These are phyloP conservation scores for Hymenochirus boettgeri DNA, from an alignment of 2,113 vertebrate species.

Conservation along the genomic window DNA sequence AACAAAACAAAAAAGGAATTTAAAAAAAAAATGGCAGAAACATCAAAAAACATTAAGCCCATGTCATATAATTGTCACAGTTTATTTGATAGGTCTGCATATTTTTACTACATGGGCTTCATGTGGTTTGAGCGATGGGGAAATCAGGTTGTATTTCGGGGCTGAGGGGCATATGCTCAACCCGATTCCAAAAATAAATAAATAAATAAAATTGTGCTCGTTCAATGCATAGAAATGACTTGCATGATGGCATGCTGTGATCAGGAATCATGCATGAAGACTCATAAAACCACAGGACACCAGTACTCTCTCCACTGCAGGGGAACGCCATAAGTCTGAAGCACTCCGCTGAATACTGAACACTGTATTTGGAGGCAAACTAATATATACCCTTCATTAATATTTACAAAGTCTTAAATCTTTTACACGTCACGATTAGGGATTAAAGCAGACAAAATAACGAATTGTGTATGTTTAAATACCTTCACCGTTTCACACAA, in stretches of 20 bases:
- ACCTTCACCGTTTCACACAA: slow-evolving; percentile 60
- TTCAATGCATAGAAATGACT: slow-evolving; percentile 84
- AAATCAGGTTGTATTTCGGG: slow-evolving; percentile 70
- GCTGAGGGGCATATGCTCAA: slow-evolving; percentile 74
- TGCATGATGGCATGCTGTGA: slow-evolving; percentile 98
- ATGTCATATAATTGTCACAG: slow-evolving; percentile 72
- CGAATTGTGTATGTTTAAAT: slow-evolving; percentile 56
- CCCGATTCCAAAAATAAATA: slow-evolving; percentile 68
- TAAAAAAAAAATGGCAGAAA: slow-evolving; percentile 52
- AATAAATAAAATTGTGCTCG: slow-evolving; percentile 77
- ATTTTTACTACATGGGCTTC: slow-evolving; percentile 82
- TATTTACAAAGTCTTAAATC: slow-evolving; percentile 57
- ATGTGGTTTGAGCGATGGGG: slow-evolving; percentile 75
- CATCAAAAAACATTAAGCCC: slow-evolving; percentile 69
- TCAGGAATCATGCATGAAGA: slow-evolving; percentile 96
- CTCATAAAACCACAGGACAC: slow-evolving; percentile 82
- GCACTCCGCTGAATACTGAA: slow-evolving; percentile 67
- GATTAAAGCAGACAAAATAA: slow-evolving; percentile 38
- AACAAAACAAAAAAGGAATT: slow-evolving; percentile 45
- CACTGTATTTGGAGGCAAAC: slow-evolving; percentile 57
- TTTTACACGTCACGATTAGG: slow-evolving; percentile 61
- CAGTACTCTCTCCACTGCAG: slow-evolving; percentile 67
- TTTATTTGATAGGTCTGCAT: slow-evolving; percentile 79
- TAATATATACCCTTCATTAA: slow-evolving; percentile 55
- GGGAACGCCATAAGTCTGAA: slow-evolving; percentile 68